Conservation (phyloP, 2,888 invertebrate genomes). For the Leptinotarsa rubiginosa region DNA sequence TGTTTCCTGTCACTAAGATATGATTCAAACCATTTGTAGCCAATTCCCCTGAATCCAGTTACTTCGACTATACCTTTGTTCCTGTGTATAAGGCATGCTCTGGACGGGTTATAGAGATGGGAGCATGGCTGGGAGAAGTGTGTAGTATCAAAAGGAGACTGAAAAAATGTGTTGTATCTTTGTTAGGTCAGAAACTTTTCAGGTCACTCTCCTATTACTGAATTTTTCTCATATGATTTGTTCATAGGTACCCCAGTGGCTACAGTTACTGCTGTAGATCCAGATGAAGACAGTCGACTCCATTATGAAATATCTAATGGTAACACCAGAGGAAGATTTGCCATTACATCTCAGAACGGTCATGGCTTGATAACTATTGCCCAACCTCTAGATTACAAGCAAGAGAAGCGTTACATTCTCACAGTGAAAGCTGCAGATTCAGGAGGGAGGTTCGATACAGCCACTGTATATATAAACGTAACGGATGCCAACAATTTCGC, state of each 20-base stretch:
- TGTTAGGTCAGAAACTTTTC: too few species aligned
- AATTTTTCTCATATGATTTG: too few species aligned
- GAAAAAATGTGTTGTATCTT: too few species aligned
- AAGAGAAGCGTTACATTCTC: conserved; percentile 88
- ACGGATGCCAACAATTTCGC: conserved; percentile 95
- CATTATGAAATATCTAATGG: conserved; percentile 90
- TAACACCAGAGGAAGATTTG: conserved; percentile 87
- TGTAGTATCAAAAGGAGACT: too few species aligned
- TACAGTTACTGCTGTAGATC: conserved; percentile 89
- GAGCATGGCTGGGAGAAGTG: too few species aligned
- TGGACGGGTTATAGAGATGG: too few species aligned
- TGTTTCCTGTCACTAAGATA: too few species aligned
- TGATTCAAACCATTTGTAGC: too few species aligned
- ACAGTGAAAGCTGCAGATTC: conserved; percentile 90
- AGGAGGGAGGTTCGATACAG: conserved; percentile 88
- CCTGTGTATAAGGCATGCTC: too few species aligned
- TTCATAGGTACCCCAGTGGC: conserved; percentile 80
- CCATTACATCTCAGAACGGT: conserved; percentile 90
- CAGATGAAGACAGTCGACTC: conserved; percentile 83
- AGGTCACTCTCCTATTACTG: too few species aligned
- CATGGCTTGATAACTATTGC: conserved; percentile 88
- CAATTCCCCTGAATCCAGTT: too few species aligned
- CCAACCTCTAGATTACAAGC: conserved; percentile 92
- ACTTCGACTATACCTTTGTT: too few species aligned
- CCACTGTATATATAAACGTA: conserved; percentile 91